These are phyloP conservation scores for Rhingia rostrata DNA, from an alignment of 2,888 invertebrate genomes.

Conservation along the genomic window DNA sequence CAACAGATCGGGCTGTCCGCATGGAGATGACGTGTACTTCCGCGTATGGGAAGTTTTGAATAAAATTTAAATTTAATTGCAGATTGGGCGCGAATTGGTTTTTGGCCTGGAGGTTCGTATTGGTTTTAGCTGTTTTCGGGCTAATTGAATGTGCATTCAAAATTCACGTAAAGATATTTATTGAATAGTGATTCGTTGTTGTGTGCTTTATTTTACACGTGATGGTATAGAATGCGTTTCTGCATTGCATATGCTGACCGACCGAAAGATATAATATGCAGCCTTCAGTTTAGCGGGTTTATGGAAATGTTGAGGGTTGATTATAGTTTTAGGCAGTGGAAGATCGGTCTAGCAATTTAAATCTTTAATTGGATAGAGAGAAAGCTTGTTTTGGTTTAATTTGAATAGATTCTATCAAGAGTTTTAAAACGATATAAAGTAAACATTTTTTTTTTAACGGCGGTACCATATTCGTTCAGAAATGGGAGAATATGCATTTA, in stretches of 20 bases:
- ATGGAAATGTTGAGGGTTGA: no score
- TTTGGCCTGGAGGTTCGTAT: background rate
- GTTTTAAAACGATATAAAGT: background rate
- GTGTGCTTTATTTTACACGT: background rate
- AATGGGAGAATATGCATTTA: no score
- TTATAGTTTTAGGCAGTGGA: no score
- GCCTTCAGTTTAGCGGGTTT: no score
- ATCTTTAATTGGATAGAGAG: no score
- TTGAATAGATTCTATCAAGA: no score
- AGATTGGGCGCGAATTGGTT: no score
- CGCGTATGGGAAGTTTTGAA: constrained; percentile 1
- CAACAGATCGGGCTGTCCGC: background rate
- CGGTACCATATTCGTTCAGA: background rate
- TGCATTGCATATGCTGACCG: no score
- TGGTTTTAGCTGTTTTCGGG: background rate
- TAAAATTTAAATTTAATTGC: constrained; percentile 14
- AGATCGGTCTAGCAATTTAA: no score
- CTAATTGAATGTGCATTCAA: background rate
- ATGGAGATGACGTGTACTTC: background rate
- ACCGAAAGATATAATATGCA: no score
- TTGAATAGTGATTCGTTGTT: background rate
- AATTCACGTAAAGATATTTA: constrained; percentile 1
- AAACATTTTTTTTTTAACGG: background rate
- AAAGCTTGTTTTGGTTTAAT: no score
- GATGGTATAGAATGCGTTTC: background rate